phyloP scores from a whole-genome alignment of 1,140 invertebrate species.

The Drosophila sucinea region DNA sequence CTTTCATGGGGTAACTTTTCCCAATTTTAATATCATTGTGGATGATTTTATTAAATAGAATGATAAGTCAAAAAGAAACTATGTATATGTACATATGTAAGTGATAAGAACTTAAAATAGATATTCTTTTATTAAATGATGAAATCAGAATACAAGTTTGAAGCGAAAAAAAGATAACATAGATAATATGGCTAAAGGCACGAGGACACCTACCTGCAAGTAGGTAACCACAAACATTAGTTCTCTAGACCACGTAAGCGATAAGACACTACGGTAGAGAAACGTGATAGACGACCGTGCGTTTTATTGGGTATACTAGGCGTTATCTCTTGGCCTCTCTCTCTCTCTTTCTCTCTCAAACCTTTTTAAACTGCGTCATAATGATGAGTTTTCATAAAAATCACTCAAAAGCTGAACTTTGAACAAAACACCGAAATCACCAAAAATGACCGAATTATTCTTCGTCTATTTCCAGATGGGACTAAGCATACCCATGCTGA shows the following conservation, averaged over 20 bases:
- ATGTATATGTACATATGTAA: background rate
- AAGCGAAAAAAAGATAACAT: background rate
- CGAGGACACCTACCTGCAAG: background rate
- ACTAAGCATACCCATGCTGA: constrained; percentile 77
- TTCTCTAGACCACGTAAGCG: background rate
- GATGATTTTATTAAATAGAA: no score
- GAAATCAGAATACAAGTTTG: constrained; percentile 5
- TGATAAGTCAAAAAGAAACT: background rate
- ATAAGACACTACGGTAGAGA: background rate
- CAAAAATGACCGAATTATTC: constrained; percentile 15
- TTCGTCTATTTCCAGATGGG: constrained; percentile 67
- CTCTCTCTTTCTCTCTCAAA: background rate
- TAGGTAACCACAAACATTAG: background rate
- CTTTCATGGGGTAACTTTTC: no score
- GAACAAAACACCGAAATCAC: background rate
- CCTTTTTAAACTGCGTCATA: constrained; percentile 19
- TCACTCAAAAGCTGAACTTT: constrained; percentile 32
- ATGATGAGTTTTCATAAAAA: constrained; percentile 15
- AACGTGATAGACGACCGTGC: background rate
- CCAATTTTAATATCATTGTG: no score
- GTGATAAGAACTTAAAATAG: constrained; percentile 9
- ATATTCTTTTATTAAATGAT: constrained; percentile 13
- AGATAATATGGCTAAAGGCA: background rate
- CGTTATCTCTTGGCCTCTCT: background rate
- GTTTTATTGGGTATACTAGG: background rate